These are phyloP conservation scores for Cerastis leucographa DNA, from an alignment of 2,888 invertebrate genomes.

Conservation along the genomic window DNA sequence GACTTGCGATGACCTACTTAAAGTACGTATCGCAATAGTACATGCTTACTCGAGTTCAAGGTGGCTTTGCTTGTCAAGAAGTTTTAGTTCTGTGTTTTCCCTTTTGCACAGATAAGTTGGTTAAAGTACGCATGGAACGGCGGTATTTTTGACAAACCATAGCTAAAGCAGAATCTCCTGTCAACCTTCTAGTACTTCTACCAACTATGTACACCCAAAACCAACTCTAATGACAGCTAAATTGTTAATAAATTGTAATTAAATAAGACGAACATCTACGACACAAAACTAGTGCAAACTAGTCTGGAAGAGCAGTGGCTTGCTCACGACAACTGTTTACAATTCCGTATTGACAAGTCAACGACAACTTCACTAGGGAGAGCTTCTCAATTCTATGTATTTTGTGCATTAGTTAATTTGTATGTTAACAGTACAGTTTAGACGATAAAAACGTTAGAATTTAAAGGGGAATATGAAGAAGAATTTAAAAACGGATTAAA, in stretches of 20 bases:
- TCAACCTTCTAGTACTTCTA: not conserved
- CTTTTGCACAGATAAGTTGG: too few relatives aligned
- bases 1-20: too few relatives aligned
- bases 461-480: not conserved
- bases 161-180: not conserved
- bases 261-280: not conserved
- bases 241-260: not conserved
- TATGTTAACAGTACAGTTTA: not conserved
- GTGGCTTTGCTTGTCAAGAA: too few relatives aligned
- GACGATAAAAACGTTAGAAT: not conserved
- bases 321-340: conserved; percentile 20
- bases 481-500: not conserved
- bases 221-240: not conserved
- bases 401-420: conserved; percentile 13
- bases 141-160: not conserved
- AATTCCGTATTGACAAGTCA: conserved; percentile 18
- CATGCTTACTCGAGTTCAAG: too few relatives aligned
- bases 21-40: too few relatives aligned
- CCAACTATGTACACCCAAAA: not conserved
- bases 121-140: too few relatives aligned
- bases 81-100: too few relatives aligned
- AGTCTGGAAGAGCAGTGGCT: not conserved
- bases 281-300: conserved; percentile 14
- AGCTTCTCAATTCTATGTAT: not conserved
- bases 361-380: not conserved